phyloP scores from a whole-genome alignment of 2,113 vertebrate genomes.

The Engraulis encrasicolus region DNA sequence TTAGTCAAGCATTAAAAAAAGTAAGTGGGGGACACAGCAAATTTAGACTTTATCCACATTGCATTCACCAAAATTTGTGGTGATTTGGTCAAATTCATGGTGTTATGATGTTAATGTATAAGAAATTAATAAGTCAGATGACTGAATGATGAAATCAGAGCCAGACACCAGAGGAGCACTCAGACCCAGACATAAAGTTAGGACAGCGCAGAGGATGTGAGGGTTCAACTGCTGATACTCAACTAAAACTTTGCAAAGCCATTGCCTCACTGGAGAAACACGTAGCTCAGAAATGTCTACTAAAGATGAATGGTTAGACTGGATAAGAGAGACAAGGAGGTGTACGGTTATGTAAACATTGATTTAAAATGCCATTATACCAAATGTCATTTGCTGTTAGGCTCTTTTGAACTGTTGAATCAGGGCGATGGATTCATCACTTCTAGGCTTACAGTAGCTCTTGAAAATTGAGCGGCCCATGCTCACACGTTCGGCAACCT shows the following conservation, averaged over 20 bases:
- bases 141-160: background rate
- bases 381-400: background rate
- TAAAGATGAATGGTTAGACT: background rate
- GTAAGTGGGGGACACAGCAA: background rate
- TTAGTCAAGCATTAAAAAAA: background rate
- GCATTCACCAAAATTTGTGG: background rate
- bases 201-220: background rate
- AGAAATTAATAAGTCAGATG: background rate
- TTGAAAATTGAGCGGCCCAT: constrained; percentile 36
- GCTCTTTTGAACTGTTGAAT: background rate
- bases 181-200: background rate
- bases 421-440: background rate
- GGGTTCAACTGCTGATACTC: background rate
- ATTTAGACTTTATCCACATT: background rate
- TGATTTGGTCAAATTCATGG: background rate
- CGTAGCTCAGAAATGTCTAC: background rate
- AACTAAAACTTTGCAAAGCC: background rate
- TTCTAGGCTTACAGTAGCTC: constrained; percentile 39
- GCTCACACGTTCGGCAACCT: background rate
- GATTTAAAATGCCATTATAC: background rate
- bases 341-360: constrained; percentile 11
- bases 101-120: background rate
- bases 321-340: background rate
- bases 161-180: background rate
- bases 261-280: background rate